A percentile compares a stretch with the other conserved stretches of the same genome.
These are phyloP conservation scores for Allophyes oxyacanthae DNA, from an alignment of 2,888 invertebrate species.

Conservation along the genomic window DNA sequence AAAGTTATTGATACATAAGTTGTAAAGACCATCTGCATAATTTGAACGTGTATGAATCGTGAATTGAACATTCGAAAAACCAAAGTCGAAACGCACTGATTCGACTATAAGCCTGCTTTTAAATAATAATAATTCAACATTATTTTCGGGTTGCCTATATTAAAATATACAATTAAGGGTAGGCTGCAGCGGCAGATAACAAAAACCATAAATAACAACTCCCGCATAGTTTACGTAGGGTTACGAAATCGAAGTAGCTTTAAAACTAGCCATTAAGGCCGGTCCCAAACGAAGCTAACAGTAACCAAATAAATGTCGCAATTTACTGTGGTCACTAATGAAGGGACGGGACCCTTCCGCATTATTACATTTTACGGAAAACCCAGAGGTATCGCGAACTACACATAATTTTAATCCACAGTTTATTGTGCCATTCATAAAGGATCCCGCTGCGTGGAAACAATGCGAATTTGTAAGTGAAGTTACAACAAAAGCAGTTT, in stretches of 20 bases:
- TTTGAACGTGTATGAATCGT: no score
- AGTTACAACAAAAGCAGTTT: constrained; percentile 23
- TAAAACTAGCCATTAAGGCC: constrained; percentile 43
- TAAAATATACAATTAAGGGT: constrained; percentile 12
- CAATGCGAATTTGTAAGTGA: constrained; percentile 28
- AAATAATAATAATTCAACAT: no score
- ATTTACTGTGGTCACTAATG: constrained; percentile 70
- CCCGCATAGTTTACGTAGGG: constrained; percentile 14
- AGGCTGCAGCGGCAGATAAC: constrained; percentile 14
- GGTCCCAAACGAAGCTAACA: constrained; percentile 38
- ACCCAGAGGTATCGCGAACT: constrained; percentile 63
- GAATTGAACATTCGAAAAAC: no score
- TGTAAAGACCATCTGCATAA: no score
- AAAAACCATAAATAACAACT: constrained; percentile 39
- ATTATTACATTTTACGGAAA: constrained; percentile 65
- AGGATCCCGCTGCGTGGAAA: constrained; percentile 28
- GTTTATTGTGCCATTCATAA: constrained; percentile 65
- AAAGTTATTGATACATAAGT: constrained; percentile 4
- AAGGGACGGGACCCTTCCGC: constrained; percentile 66
- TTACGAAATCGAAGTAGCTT: constrained; percentile 47
- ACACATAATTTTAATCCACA: constrained; percentile 68
- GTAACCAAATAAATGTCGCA: constrained; percentile 67
- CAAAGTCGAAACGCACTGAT: no score
- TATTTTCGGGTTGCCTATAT: constrained; percentile 5
- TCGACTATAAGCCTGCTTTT: no score